These are phyloP conservation scores for Cheilinus undulatus DNA, from an alignment of 2,113 vertebrate genomes.

Conservation along the genomic window DNA sequence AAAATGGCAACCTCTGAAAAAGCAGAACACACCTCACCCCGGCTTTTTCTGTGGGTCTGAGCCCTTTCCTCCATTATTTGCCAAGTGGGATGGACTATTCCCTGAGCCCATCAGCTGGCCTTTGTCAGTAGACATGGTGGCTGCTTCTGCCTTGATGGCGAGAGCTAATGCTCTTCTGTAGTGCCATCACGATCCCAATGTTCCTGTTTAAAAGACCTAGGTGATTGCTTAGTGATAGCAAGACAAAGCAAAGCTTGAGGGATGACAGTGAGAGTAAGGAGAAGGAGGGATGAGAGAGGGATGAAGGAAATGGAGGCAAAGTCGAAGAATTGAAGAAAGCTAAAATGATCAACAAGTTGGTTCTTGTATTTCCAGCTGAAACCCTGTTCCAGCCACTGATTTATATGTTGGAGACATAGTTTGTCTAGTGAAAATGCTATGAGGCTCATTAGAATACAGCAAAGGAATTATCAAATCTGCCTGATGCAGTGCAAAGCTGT, in stretches of 20 bases:
- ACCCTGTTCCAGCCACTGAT: too few relatives aligned
- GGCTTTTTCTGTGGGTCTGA: not conserved
- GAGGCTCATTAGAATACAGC: too few relatives aligned
- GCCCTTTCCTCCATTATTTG: not conserved
- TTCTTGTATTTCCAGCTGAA: too few relatives aligned
- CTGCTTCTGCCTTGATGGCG: not conserved
- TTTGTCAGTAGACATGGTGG: not conserved
- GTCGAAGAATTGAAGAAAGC: too few relatives aligned
- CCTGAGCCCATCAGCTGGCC: slow-evolving; percentile 3
- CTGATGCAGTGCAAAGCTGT: too few relatives aligned
- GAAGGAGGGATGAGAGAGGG: too few relatives aligned
- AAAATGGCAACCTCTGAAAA: not conserved
- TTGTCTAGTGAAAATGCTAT: too few relatives aligned
- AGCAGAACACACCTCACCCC: not conserved
- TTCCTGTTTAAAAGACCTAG: not conserved
- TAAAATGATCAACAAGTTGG: too few relatives aligned
- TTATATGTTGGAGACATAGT: too few relatives aligned
- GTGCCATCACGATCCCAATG: not conserved
- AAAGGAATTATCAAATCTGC: too few relatives aligned
- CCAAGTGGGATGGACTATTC: slow-evolving; percentile 4
- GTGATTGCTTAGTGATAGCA: not conserved
- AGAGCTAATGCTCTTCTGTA: not conserved
- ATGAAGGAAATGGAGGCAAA: too few relatives aligned
- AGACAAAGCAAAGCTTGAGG: not conserved
- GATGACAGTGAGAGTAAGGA: not conserved